Evolutionary conservation across 1,140 invertebrate genomes (phyloP).

Genomic region (Triops cancriformis): DNA sequence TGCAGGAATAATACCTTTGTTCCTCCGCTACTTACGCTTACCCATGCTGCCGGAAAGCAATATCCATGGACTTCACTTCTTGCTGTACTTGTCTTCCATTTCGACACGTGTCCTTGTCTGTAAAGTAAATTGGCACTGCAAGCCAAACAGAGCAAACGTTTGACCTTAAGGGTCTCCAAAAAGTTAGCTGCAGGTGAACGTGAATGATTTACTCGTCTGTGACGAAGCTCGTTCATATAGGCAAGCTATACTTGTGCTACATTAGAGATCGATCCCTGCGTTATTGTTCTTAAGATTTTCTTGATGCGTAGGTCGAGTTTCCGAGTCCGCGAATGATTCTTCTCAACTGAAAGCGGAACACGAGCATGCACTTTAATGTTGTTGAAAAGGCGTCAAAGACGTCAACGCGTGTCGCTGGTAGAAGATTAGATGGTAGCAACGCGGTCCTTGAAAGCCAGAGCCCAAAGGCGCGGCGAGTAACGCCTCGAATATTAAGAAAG

Average conservation of each 20-base stretch:
- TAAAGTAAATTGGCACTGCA: no score
- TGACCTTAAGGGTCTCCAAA: no score
- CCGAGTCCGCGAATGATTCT: neutral
- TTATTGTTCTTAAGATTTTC: neutral
- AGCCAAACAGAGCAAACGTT: no score
- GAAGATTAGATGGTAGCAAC: slow-evolving; percentile 10
- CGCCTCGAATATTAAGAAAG: slow-evolving; percentile 1
- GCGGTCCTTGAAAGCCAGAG: neutral
- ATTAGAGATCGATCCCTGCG: no score
- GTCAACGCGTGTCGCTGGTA: neutral
- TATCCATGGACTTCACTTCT: neutral
- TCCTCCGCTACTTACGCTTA: neutral
- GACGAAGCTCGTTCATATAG: no score
- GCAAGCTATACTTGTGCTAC: no score
- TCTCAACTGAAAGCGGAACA: neutral
- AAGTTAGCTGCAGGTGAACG: no score
- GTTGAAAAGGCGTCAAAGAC: neutral
- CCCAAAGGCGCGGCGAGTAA: neutral
- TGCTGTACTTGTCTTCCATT: no score
- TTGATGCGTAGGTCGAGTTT: neutral
- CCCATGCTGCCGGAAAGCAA: neutral
- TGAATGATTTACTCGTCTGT: no score
- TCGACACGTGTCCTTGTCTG: no score
- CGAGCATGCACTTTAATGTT: neutral
- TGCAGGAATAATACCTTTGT: neutral